phyloP scores from a whole-genome alignment of 30 jellyfish, hydroid and myxozoan species.

The Mastigias papua region DNA sequence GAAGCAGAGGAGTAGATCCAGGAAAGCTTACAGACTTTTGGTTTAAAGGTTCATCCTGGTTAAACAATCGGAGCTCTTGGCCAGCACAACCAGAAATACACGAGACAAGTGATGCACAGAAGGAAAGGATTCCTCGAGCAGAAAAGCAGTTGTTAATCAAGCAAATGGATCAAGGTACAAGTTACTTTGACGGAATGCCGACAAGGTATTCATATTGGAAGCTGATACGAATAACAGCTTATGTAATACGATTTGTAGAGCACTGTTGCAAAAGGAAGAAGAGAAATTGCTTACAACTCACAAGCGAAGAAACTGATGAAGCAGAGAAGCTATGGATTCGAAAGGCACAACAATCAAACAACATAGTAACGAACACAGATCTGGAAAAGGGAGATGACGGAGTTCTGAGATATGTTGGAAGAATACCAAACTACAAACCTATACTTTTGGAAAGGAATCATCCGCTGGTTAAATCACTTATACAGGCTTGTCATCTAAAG shows the following conservation, averaged over 20 bases:
- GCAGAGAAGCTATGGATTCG: slow-evolving; percentile 57
- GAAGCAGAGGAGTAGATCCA: slow-evolving; percentile 35
- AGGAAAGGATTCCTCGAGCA: not conserved
- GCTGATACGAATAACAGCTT: slow-evolving; percentile 33
- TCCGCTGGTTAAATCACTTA: slow-evolving; percentile 55
- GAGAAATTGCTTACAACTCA: slow-evolving; percentile 14
- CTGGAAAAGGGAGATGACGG: slow-evolving; percentile 55
- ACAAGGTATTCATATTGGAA: not conserved
- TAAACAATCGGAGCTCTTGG: not conserved
- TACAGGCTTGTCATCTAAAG: slow-evolving; percentile 52
- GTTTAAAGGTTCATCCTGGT: slow-evolving; percentile 59
- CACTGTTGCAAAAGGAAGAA: slow-evolving; percentile 46
- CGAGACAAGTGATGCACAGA: slow-evolving; percentile 2
- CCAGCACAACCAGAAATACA: not conserved
- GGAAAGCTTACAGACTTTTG: slow-evolving; percentile 3
- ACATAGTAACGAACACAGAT: slow-evolving; percentile 30
- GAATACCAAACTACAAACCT: slow-evolving; percentile 72
- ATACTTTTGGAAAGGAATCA: slow-evolving; percentile 60
- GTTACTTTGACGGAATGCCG: not conserved
- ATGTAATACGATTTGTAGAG: slow-evolving; percentile 46
- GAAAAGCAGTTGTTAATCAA: slow-evolving; percentile 11
- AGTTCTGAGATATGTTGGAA: slow-evolving; percentile 61
- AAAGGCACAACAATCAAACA: slow-evolving; percentile 60
- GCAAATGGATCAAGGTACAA: slow-evolving; percentile 12
- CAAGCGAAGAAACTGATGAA: slow-evolving; percentile 52